Base-by-base conservation (phyloP, 30 jellyfish, hydroid and myxozoan genomes). In the Turritopsis rubra region DNA sequence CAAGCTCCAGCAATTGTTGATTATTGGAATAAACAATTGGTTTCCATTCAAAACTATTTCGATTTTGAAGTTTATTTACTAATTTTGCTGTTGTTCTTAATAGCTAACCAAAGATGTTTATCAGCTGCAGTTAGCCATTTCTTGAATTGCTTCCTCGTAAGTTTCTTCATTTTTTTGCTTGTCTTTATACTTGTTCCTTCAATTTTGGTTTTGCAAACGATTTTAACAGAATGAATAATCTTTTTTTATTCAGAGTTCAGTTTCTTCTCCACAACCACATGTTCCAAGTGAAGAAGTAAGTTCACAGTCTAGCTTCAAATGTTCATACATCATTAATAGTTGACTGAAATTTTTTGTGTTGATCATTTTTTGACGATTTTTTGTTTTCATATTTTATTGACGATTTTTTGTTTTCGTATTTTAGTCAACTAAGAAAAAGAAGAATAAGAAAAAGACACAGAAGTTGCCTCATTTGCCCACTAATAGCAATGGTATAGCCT, bases 101-200 rank as follows among this genome's bases (percentile, higher is more conserved):
- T 81, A 92, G 98, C 96, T 1, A 84, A 90, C 53, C 89, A 88
- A 25, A 85, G 96, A 73, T 79, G 96, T 19, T 60, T 87, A 77
- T 87, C 96, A 23, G 92, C 95, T 16, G 98, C 98, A 9, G 96
- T 88, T 22, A 87, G 98, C 65, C 98, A 92, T 79, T 92, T 92
- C 78, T 89, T 92, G 76, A 92, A 92, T 73, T 92, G 98, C 73
- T 88, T 92, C 72, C 80, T 92, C 96, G 98, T 92, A 72, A 84
- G 92, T 75, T n/a, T 41, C 5, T n/a, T n/a, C n/a, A n/a, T n/a
- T n/a, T n/a, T n/a, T n/a, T n/a, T n/a, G n/a, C n/a, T n/a, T n/a
- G n/a, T n/a, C 5, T 41, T 41, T 41, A 3, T 41, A 41, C 60
- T 41, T 41, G 60, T 41, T 3, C 9, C 5, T 41, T 41, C 60